phyloP scores from a whole-genome alignment of 2,113 vertebrate genomes.

The Notothenia rossii region DNA sequence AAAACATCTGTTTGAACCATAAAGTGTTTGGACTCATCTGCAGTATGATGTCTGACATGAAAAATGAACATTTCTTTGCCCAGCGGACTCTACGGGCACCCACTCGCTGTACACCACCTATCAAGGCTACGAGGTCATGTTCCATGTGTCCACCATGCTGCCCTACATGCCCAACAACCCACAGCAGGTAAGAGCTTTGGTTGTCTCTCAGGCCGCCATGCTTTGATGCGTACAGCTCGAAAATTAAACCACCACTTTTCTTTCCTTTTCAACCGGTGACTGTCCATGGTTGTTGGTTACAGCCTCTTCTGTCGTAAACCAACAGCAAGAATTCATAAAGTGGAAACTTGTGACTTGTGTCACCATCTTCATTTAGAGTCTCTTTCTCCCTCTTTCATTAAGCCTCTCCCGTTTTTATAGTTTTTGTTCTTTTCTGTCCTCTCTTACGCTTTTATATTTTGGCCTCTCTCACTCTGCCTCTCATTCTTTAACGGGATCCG shows the following conservation, averaged over 20 bases:
- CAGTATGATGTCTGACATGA: neutral
- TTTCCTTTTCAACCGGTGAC: constrained; percentile 23
- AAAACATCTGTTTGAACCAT: constrained; percentile 4
- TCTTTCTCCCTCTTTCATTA: constrained; percentile 39
- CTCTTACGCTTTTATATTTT: constrained; percentile 34
- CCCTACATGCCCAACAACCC: constrained; percentile 96
- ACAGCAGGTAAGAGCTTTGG: constrained; percentile 87
- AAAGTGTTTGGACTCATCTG: neutral
- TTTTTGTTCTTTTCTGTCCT: constrained; percentile 55
- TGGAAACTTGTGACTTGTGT: constrained; percentile 49
- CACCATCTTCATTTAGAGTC: constrained; percentile 36
- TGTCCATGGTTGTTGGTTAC: constrained; percentile 21
- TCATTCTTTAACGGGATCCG: constrained; percentile 55
- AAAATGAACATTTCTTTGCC: constrained; percentile 22
- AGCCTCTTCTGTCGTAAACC: constrained; percentile 32
- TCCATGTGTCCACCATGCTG: constrained; percentile 96
- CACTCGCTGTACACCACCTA: constrained; percentile 95
- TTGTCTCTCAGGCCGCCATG: neutral
- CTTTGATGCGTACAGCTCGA: neutral
- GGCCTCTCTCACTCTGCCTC: constrained; percentile 37
- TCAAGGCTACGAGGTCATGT: constrained; percentile 98
- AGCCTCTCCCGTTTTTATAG: constrained; percentile 58
- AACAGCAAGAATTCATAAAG: constrained; percentile 34
- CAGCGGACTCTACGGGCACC: constrained; percentile 94
- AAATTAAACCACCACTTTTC: neutral